Conservation (phyloP, 2,113 vertebrate genomes). For the Prunella himalayana region DNA sequence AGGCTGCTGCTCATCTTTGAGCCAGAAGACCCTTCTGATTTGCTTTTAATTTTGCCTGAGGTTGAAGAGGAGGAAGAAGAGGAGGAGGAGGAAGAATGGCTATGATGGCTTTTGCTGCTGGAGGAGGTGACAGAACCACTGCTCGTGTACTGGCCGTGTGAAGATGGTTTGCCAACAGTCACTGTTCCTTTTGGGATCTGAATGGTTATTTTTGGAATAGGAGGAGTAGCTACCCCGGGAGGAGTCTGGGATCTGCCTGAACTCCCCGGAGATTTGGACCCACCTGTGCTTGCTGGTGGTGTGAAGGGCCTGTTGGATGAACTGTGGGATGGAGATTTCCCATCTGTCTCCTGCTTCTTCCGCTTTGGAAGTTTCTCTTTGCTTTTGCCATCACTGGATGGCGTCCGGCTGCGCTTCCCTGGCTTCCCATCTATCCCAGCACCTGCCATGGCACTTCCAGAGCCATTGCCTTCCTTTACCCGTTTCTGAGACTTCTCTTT, state of each 20-base stretch:
- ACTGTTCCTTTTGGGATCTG: conserved; percentile 95
- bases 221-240: conserved; percentile 90
- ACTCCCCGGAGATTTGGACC: conserved; percentile 95
- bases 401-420: conserved; percentile 92
- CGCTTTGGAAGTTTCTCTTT: conserved; percentile 96
- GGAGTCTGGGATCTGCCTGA: conserved; percentile 95
- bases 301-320: conserved; percentile 91
- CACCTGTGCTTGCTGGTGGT: conserved; percentile 88
- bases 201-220: conserved; percentile 98
- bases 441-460: conserved; percentile 71
- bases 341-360: conserved; percentile 92
- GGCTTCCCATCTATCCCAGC: conserved; percentile 84
- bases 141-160: conserved; percentile 90
- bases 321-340: conserved; percentile 94
- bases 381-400: conserved; percentile 93
- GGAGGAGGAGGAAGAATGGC: conserved; percentile 85
- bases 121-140: conserved; percentile 82
- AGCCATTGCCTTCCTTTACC: conserved; percentile 79
- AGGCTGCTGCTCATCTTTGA: conserved; percentile 83
- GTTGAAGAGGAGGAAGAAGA: conserved; percentile 85
- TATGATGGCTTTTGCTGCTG: conserved; percentile 93
- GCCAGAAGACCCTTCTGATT: conserved; percentile 86
- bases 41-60: conserved; percentile 93
- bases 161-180: conserved; percentile 91
- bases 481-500: conserved; percentile 82